phyloP scores from a whole-genome alignment of 2,888 invertebrate species.

The Melanotus villosus region DNA sequence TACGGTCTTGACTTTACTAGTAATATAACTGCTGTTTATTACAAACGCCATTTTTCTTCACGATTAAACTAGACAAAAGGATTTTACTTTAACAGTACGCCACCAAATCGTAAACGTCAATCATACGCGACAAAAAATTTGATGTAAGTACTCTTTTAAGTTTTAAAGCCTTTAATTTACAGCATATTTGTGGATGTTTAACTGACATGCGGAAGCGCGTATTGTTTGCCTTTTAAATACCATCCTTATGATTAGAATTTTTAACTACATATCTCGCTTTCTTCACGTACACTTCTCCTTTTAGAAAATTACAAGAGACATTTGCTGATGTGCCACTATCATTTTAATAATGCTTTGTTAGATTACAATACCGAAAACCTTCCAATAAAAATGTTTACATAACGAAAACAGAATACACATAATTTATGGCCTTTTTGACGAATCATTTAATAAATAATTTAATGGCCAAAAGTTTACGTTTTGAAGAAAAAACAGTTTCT shows the following conservation, averaged over 20 bases:
- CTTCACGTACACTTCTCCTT: no score
- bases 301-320: no score
- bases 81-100: conserved; percentile 5
- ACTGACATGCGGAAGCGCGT: conserved; percentile 12
- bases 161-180: conserved; percentile 24
- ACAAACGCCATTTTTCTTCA: conserved; percentile 8
- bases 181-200: conserved; percentile 16
- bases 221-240: neutral
- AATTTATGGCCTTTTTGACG: no score
- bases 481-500: no score
- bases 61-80: conserved; percentile 23
- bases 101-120: conserved; percentile 26
- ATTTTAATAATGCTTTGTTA: no score
- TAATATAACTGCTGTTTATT: conserved; percentile 22
- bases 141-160: conserved; percentile 23
- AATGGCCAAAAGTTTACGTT: no score
- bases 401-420: no score
- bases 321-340: no score
- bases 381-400: no score
- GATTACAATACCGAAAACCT: no score
- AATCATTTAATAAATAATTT: no score
- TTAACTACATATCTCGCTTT: neutral
- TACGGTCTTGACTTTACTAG: conserved; percentile 25
- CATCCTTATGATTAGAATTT: neutral
- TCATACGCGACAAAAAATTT: conserved; percentile 17